Conservation (phyloP, 2,888 invertebrate genomes). For the Cerastis leucographa region DNA sequence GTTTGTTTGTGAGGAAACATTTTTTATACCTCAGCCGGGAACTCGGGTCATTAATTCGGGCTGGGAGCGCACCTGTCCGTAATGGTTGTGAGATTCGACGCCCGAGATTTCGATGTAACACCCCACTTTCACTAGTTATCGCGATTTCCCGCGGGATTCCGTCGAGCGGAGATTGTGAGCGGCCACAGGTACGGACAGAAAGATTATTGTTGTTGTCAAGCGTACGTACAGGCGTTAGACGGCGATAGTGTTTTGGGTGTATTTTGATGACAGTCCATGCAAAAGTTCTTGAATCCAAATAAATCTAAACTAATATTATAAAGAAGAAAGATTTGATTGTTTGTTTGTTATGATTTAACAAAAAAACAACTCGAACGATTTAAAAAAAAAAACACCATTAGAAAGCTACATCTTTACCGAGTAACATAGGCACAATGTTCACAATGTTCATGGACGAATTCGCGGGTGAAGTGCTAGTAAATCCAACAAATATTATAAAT, state of each 20-base stretch:
- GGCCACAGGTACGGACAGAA: conserved; percentile 26
- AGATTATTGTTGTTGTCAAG: not conserved
- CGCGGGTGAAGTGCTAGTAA: no score
- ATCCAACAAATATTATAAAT: no score
- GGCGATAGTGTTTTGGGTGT: not conserved
- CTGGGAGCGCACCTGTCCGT: conserved; percentile 73
- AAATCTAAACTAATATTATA: no score
- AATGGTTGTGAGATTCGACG: conserved; percentile 68
- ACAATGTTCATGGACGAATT: no score
- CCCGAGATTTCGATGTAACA: conserved; percentile 66
- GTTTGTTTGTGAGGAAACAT: conserved; percentile 62
- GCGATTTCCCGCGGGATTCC: conserved; percentile 66
- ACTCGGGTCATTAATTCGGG: conserved; percentile 73
- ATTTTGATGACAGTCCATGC: not conserved
- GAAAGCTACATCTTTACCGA: no score
- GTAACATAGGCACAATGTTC: no score
- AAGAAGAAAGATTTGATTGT: no score
- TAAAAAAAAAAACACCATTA: no score
- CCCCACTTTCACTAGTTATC: conserved; percentile 70
- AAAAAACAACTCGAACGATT: no score
- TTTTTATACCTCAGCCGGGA: conserved; percentile 64
- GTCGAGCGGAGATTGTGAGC: conserved; percentile 54
- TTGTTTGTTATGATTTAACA: no score
- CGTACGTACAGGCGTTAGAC: not conserved
- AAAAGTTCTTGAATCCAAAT: not conserved